A percentile compares a stretch with the other conserved stretches of the same genome.
Conservation (phyloP, 2,797 vertebrate genomes). For the Xyrichtys novacula region DNA sequence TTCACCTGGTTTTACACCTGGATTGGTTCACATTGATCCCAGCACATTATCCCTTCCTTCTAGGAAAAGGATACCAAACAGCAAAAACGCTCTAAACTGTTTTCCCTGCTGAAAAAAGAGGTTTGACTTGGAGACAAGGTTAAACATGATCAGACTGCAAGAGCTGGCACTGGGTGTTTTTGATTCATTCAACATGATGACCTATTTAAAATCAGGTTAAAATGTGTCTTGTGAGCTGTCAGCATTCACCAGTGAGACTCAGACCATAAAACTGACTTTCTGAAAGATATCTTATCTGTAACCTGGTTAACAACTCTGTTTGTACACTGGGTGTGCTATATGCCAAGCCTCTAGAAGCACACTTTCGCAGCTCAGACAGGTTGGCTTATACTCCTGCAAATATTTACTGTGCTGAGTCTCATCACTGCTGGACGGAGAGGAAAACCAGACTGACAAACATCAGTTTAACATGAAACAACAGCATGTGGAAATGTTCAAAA, state of each 20-base stretch:
- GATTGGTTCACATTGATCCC: no score
- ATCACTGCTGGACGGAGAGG: background rate
- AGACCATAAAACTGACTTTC: slow-evolving; percentile 10
- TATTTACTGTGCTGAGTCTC: slow-evolving; percentile 61
- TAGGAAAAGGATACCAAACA: no score
- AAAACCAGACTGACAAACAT: background rate
- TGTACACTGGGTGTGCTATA: background rate
- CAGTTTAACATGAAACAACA: background rate
- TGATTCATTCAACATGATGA: background rate
- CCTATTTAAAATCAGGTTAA: background rate
- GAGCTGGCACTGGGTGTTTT: background rate
- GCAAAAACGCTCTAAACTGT: no score
- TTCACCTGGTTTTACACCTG: no score
- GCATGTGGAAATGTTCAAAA: background rate
- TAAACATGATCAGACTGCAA: background rate
- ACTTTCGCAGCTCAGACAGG: background rate
- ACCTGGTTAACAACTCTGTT: slow-evolving; percentile 14
- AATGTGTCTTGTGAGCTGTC: background rate
- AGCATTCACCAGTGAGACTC: slow-evolving; percentile 1
- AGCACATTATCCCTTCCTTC: no score
- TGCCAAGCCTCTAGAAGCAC: background rate
- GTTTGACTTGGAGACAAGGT: no score
- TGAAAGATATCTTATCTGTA: slow-evolving; percentile 28
- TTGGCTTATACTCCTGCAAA: slow-evolving; percentile 50
- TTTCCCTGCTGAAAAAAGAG: no score